Conservation (phyloP, 2,113 vertebrate species). For the Halichoeres trimaculatus region DNA sequence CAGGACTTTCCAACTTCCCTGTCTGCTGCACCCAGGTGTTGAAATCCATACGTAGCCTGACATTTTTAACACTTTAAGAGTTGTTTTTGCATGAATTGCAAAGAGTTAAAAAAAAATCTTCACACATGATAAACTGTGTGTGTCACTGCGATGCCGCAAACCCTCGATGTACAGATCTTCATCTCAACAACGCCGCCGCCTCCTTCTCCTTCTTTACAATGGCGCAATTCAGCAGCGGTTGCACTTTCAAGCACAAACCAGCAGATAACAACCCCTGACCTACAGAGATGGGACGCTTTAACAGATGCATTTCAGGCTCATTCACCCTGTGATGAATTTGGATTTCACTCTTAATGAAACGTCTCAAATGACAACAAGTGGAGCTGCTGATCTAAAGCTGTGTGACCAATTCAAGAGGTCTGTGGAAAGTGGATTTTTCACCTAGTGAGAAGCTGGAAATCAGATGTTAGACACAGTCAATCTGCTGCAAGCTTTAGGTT, state of each 20-base stretch:
- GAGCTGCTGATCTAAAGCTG: not conserved
- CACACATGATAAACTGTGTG: too few relatives aligned
- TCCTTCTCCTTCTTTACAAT: not conserved
- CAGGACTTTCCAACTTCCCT: not conserved
- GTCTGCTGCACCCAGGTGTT: not conserved
- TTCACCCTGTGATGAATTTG: not conserved
- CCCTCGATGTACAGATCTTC: not conserved
- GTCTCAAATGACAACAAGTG: not conserved
- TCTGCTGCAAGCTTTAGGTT: not conserved
- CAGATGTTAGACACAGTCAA: not conserved
- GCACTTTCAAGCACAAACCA: not conserved
- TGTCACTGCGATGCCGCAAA: not conserved
- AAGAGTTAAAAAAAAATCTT: too few relatives aligned
- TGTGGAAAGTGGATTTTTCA: too few relatives aligned
- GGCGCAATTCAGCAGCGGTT: not conserved
- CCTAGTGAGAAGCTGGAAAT: too few relatives aligned
- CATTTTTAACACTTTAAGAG: too few relatives aligned
- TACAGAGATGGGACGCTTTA: not conserved
- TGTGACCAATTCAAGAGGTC: not conserved
- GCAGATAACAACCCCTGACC: not conserved
- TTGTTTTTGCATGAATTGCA: too few relatives aligned
- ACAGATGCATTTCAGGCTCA: not conserved
- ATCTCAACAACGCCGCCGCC: too few relatives aligned
- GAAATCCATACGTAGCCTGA: not conserved
- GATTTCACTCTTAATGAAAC: slow-evolving; percentile 13